A percentile compares a stretch with the other conserved stretches of the same genome.
Evolutionary conservation across 2,888 invertebrate genomes (phyloP).

Genomic region (Synanthedon vespiformis): DNA sequence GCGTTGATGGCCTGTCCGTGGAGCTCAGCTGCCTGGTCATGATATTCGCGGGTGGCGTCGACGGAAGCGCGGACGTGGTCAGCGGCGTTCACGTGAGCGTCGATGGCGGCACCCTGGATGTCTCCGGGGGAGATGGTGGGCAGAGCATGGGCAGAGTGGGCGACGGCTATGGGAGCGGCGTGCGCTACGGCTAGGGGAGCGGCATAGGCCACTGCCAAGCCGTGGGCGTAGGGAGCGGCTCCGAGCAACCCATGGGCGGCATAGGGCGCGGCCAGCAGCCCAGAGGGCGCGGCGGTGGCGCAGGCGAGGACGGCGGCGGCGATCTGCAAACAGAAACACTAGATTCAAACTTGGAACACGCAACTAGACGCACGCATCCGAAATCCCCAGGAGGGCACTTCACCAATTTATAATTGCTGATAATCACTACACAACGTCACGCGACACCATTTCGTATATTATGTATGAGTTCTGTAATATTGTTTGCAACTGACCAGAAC

Average conservation of each 20-base stretch:
- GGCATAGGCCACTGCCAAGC: slow-evolving; percentile 13
- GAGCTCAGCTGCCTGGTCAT: slow-evolving; percentile 44
- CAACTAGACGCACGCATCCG: not conserved
- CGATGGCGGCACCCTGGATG: slow-evolving; percentile 54
- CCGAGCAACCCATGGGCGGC: slow-evolving; percentile 34
- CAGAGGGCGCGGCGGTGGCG: slow-evolving; percentile 14
- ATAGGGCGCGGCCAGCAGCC: slow-evolving; percentile 32
- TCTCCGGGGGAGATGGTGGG: slow-evolving; percentile 62
- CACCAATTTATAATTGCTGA: slow-evolving; percentile 5
- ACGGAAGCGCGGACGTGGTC: slow-evolving; percentile 59
- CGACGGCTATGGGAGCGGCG: slow-evolving; percentile 28
- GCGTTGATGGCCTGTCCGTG: slow-evolving; percentile 61
- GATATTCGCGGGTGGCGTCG: slow-evolving; percentile 15
- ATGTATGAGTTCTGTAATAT: not conserved
- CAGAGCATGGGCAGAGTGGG: slow-evolving; percentile 29
- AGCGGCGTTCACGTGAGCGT: slow-evolving; percentile 56
- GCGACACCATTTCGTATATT: not conserved
- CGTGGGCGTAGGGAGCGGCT: slow-evolving; percentile 21
- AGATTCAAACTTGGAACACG: slow-evolving; percentile 9
- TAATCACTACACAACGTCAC: slow-evolving; percentile 7
- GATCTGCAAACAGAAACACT: slow-evolving; percentile 52
- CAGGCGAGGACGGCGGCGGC: slow-evolving; percentile 51
- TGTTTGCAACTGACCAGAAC: slow-evolving; percentile 53
- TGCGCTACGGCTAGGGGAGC: slow-evolving; percentile 17
- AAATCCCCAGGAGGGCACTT: too few species aligned